phyloP scores from a whole-genome alignment of 2,888 invertebrate species.

The Aelia acuminata region DNA sequence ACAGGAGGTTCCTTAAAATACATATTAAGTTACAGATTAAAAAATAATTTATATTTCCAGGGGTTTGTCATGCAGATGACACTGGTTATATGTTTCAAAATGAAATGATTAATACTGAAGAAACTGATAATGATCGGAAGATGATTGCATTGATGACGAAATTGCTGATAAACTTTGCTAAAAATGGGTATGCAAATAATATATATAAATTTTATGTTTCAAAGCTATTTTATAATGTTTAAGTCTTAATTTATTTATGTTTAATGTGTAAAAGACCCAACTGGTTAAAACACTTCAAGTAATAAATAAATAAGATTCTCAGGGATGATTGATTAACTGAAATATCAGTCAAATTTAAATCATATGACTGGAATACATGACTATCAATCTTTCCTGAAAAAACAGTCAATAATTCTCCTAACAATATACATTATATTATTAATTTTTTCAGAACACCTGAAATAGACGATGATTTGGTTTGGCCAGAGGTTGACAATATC shows the following conservation, averaged over 20 bases:
- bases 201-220: not conserved
- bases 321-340: too few species aligned
- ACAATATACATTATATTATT: too few species aligned
- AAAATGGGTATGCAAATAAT: slow-evolving; percentile 11
- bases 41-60: slow-evolving; percentile 1
- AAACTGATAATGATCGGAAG: slow-evolving; percentile 27
- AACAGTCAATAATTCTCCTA: too few species aligned
- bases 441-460: not conserved
- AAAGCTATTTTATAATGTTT: too few species aligned
- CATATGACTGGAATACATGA: too few species aligned
- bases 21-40: not conserved
- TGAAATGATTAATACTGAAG: slow-evolving; percentile 20
- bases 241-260: too few species aligned
- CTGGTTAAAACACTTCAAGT: too few species aligned
- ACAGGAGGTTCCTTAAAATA: too few species aligned
- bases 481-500: slow-evolving; percentile 37
- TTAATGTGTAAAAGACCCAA: too few species aligned
- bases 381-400: too few species aligned
- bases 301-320: too few species aligned
- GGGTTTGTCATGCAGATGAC: slow-evolving; percentile 49
- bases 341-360: too few species aligned
- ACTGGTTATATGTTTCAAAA: slow-evolving; percentile 54
- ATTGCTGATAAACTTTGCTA: slow-evolving; percentile 10
- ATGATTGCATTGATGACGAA: slow-evolving; percentile 50
- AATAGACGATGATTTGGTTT: not conserved